Evolutionary conservation across 1,140 invertebrate species (phyloP).

Genomic region (Helicorthomorpha holstii): DNA sequence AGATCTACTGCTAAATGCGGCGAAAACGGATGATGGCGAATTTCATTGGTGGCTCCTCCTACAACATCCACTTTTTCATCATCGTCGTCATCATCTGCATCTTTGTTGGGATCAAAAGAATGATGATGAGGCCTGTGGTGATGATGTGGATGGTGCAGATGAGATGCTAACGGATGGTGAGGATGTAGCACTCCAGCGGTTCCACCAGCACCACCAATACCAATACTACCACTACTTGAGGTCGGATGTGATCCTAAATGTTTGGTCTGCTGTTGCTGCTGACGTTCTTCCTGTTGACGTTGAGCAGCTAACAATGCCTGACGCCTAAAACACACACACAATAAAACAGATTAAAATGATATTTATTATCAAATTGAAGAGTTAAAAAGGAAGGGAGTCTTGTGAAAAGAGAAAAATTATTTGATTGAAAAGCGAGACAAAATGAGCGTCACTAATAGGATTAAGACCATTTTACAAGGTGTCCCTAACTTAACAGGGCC

Average conservation of each 20-base stretch:
- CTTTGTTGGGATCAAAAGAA: conserved; percentile 21
- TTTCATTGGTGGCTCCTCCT: conserved; percentile 44
- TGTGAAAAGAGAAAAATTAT: too few species aligned
- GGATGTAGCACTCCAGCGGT: conserved; percentile 22
- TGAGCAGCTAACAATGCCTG: conserved; percentile 56
- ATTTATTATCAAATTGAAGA: too few species aligned
- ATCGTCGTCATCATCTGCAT: conserved; percentile 52
- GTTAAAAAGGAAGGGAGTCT: too few species aligned
- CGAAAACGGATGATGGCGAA: conserved; percentile 8
- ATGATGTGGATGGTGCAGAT: conserved; percentile 26
- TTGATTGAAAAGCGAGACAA: too few species aligned
- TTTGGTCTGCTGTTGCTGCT: neutral
- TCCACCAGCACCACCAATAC: conserved; percentile 9
- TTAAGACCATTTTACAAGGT: too few species aligned
- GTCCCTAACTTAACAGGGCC: too few species aligned
- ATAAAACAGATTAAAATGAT: too few species aligned
- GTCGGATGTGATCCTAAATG: too few species aligned
- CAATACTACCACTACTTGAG: too few species aligned
- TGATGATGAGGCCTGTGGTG: conserved; percentile 11
- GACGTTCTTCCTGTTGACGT: conserved; percentile 24
- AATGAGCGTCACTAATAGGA: too few species aligned
- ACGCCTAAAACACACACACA: conserved; percentile 34
- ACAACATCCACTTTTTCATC: conserved; percentile 76
- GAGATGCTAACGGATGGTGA: conserved; percentile 25
- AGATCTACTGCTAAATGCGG: too few species aligned